Evolutionary conservation across 2,888 invertebrate species (phyloP), one percentile per base, ranked within the genome.

Genomic region (Andrena haemorrhoa): DNA sequence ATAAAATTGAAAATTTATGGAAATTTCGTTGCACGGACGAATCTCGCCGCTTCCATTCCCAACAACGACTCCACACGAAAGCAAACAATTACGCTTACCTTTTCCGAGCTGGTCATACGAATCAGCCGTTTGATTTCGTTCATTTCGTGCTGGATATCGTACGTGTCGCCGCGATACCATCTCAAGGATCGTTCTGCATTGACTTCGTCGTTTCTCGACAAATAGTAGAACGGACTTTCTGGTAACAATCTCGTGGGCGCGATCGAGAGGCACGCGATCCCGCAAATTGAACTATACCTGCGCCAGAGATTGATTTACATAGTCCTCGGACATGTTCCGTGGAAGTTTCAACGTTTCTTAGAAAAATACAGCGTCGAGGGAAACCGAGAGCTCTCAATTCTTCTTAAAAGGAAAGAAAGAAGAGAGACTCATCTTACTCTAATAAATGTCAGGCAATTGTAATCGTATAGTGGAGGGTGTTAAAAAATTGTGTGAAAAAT

Each of bases 261-360:
- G 61, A 92, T 78, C 61, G 87, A 65, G 16, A 89, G 78, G 49
- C 91, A 90, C 10, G 91, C 85, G 5, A 90, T 41, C 0, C 88
- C 91, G 61, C 93, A 93, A 26, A 82, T 78, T 2, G 90, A 53
- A 76, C 91, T 92, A 83, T 92, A 92, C 35, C 89, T 87, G 53
- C 26, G 33, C 20, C 23, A 49, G 33, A 72, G 31, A 71, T 23
- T 66, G 60, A 72, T 80, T 80, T 66, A 49, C 58, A 33, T 53
- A 31, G 47, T 29, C 31, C 7, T 16, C 29, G 0, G 6, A 16
- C 6, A 33, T 58, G 53, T 23, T 63, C 20, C n/a, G n/a, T 8
- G 20, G 51, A n/a, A 35, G 8, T 20, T 35, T 23, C 23, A 23
- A 33, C 31, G 51, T 29, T 58, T 29, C 16, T 29, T 29, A 16